Evolutionary conservation across 1,140 invertebrate genomes (phyloP), one percentile per base, ranked within the genome.

Genomic region (Zaprionus ghesquierei): DNA sequence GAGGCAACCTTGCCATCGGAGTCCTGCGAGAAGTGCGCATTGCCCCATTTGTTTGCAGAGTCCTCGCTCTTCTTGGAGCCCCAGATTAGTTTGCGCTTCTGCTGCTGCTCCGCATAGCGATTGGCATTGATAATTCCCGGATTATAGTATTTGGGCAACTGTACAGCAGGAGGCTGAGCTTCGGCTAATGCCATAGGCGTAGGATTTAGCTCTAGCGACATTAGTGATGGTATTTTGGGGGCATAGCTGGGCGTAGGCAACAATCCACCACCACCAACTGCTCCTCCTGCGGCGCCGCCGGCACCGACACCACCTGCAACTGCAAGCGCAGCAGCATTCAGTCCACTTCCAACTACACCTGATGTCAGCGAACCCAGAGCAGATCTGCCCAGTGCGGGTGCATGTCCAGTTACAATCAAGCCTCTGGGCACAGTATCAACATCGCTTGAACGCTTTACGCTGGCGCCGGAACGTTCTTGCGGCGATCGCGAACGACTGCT

Each of bases 51-150:
- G 77, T 94, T 94, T 18, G 94, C 94, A 2, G 93, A 92, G 31
- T 84, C 76, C 61, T 93, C 92, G 60, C 92, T 93, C 60, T 91
- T 92, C 89, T 97, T 97, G 73, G 96, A 96, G 1, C 95, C 94
- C 97, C 97, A 98, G 5, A 98, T 92, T 15, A 98, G 92, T 92
- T 98, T 98, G 53, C 98, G 94, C 91, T 98, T 98, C 82, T 98
- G 96, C 46, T 94, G 93, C 91, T 95, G 94, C 79, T 98, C 96
- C 13, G 97, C 96, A 91, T 97, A 97, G 79, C 97, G 97, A 46
- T 95, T 94, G 50, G 96, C 95, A 78, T 96, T 96, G 6, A 96
- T 94, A 6, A 97, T 95, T 20, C 95, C 95, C 3, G 97, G 96
- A 92, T 97, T 98, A 81, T 97, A 98, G 92, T 96, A 98, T 74